Base-by-base conservation (phyloP, 2,888 invertebrate genomes). In the Phengaris arion region DNA sequence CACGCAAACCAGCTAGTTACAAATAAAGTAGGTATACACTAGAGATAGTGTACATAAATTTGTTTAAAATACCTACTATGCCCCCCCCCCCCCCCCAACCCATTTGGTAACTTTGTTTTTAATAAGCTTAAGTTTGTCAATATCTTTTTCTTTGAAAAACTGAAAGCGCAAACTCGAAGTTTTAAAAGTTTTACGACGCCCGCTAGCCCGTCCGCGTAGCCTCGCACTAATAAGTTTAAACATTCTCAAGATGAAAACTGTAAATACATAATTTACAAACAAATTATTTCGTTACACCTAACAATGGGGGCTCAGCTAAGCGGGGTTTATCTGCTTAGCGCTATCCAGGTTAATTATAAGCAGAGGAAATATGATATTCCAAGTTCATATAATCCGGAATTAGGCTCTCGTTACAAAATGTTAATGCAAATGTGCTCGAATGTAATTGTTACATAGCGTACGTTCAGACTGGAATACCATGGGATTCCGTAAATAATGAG, bases 271-370 rank as follows among this genome's bases (percentile, higher is more conserved):
- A 64, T 64, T 64, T 64, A 64, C 64, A 64, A 64, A 35, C 22
- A 35, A 64, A 45, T 64, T 45, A 45, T 64, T 64, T 45, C 64
- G 64, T 64, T 64, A 22, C 64, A 35, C 35, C 35, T 15, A 22
- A 64, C 64, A 6, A 64, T 10, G 64, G 35, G 35, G 64, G 13
- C 12, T 64, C 35, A 35, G 64, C 64, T 64, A 64, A 64, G 64
- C 64, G 35, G 51, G 51, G 52, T 52, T 72, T 72, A 72, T 72
- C 72, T 72, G 35, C 72, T 52, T 54, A 72, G 54, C 52, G 46
- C 48, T 69, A 72, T 72, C 35, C 35, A 72, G 72, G 72, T 72
- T 72, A 72, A 72, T 72, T 72, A 72, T 72, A 52, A 15, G 51
- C 13, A 22, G 35, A 52, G 72, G 72, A 72, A 72, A 72, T 72